Conservation (phyloP, 2,888 invertebrate species). For the Thalpophila matura region DNA sequence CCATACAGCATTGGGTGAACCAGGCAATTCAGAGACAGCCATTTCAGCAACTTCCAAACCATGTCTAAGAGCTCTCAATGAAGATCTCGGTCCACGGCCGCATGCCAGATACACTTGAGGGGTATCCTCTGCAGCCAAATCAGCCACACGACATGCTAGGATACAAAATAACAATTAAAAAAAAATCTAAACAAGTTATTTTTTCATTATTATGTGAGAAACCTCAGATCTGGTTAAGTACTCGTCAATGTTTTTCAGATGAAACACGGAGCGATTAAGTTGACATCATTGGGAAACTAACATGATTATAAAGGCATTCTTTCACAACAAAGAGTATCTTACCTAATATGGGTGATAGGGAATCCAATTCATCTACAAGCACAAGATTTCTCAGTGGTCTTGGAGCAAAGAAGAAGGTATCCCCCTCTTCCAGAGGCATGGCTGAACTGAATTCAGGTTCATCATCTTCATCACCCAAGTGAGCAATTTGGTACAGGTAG, state of each 20-base stretch:
- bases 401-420: slow-evolving; percentile 99
- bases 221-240: slow-evolving; percentile 66
- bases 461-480: slow-evolving; percentile 99
- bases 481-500: slow-evolving; percentile 99
- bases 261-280: slow-evolving; percentile 80
- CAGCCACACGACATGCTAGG: slow-evolving; percentile 96
- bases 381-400: slow-evolving; percentile 98
- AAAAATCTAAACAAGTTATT: background rate
- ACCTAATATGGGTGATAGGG: slow-evolving; percentile 97
- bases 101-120: slow-evolving; percentile 99
- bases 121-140: slow-evolving; percentile 99
- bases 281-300: slow-evolving; percentile 42
- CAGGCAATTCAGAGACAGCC: slow-evolving; percentile 99
- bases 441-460: slow-evolving; percentile 99
- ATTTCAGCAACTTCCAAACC: slow-evolving; percentile 99
- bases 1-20: slow-evolving; percentile 99
- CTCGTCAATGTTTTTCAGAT: slow-evolving; percentile 83
- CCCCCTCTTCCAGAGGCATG: slow-evolving; percentile 99
- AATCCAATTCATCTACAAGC: slow-evolving; percentile 99
- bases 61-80: slow-evolving; percentile 97
- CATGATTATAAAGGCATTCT: background rate
- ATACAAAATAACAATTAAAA: slow-evolving; percentile 23
- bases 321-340: slow-evolving; percentile 24
- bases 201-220: background rate
- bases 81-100: slow-evolving; percentile 98